Percentiles rank a stretch among this genome's conserved stretches.
Conservation (phyloP, 2,888 invertebrate species). For the Bhutanitis thaidina region DNA sequence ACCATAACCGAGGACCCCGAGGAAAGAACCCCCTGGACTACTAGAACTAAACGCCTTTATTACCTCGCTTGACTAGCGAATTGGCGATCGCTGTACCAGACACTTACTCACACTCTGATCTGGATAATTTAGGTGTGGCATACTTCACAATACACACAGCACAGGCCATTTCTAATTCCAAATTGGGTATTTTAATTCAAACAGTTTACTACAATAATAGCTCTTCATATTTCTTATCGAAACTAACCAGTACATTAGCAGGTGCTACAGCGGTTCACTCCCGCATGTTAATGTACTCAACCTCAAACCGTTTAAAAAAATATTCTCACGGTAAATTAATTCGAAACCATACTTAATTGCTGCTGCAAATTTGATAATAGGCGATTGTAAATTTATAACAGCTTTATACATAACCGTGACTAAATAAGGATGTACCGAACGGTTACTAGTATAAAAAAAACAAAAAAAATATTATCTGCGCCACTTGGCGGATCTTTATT, state of each 20-base stretch:
- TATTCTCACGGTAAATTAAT: conserved; percentile 55
- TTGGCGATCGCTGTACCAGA: no score
- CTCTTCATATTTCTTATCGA: no score
- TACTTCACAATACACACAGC: no score
- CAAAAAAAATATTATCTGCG: background rate
- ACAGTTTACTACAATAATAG: no score
- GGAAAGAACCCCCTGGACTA: no score
- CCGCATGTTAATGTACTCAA: background rate
- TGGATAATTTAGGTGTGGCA: no score
- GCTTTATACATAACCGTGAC: conserved; percentile 30
- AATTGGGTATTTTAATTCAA: no score
- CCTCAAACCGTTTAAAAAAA: conserved; percentile 20
- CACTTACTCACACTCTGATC: no score
- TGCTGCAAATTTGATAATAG: conserved; percentile 64
- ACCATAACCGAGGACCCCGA: no score
- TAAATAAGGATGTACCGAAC: conserved; percentile 15
- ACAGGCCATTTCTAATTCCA: no score
- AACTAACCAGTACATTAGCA: background rate
- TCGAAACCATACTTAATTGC: conserved; percentile 64
- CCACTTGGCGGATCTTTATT: background rate
- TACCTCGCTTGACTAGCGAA: no score
- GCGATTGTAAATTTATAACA: conserved; percentile 59
- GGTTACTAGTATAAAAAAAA: background rate
- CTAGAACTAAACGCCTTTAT: no score
- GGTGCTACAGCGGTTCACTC: background rate